Conservation (phyloP, 2,113 vertebrate species). For the Xiphophorus maculatus region DNA sequence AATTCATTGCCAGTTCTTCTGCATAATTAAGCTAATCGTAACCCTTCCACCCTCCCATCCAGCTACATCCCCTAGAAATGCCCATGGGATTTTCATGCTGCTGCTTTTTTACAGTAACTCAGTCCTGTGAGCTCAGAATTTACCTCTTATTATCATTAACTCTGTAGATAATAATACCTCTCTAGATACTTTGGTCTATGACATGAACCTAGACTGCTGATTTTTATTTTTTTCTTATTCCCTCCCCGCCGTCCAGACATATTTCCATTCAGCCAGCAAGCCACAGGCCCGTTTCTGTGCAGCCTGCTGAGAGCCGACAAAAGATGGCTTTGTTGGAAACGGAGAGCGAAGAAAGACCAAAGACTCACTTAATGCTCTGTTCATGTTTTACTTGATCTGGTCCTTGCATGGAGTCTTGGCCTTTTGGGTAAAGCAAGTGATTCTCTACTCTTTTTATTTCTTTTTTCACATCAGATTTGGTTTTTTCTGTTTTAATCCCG, state of each 20-base stretch:
- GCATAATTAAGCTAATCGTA: conserved; percentile 75
- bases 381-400: conserved; percentile 19
- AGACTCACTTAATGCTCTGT: conserved; percentile 24
- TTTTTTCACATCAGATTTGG: background rate
- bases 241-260: background rate
- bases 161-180: conserved; percentile 8
- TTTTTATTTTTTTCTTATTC: background rate
- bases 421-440: conserved; percentile 5
- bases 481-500: background rate
- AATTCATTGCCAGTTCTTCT: conserved; percentile 70
- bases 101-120: conserved; percentile 45
- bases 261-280: conserved; percentile 41
- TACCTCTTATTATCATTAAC: conserved; percentile 16
- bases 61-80: conserved; percentile 23
- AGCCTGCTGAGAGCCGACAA: conserved; percentile 61
- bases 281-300: conserved; percentile 41
- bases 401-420: conserved; percentile 1
- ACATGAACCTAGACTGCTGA: background rate
- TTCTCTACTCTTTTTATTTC: background rate
- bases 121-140: conserved; percentile 17
- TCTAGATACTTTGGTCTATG: background rate
- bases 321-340: conserved; percentile 58
- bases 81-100: conserved; percentile 50
- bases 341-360: conserved; percentile 13
- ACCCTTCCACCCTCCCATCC: conserved; percentile 26